A percentile compares a stretch with the other conserved stretches of the same genome.
Evolutionary conservation across 2,797 vertebrate species (phyloP).

Genomic region (Ptychobarbus kaznakovi): DNA sequence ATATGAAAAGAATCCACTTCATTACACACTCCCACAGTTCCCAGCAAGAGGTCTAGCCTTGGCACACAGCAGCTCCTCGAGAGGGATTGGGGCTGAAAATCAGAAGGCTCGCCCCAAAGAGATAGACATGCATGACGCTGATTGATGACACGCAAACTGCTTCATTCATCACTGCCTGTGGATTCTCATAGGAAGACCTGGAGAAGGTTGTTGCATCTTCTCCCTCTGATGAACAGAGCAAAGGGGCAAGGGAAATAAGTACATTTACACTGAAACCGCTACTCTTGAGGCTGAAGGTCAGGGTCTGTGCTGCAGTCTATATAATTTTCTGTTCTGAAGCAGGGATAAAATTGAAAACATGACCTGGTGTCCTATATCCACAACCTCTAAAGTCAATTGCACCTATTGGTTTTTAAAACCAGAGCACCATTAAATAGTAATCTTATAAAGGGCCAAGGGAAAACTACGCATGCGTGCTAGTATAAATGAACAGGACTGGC

Average conservation of each 20-base stretch:
- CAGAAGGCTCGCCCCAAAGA: constrained; percentile 1
- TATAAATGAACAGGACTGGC: neutral
- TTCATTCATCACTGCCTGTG: constrained; percentile 72
- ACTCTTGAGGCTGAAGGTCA: constrained; percentile 23
- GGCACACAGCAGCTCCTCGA: neutral
- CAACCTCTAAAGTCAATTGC: constrained; percentile 10
- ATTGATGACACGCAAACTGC: constrained; percentile 72
- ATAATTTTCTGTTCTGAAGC: neutral
- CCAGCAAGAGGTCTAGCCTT: neutral
- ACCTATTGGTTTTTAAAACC: neutral
- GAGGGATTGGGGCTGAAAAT: constrained; percentile 9
- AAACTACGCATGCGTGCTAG: neutral
- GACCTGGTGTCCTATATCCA: constrained; percentile 5
- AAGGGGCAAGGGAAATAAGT: constrained; percentile 8
- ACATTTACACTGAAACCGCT: constrained; percentile 1
- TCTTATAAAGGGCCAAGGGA: neutral
- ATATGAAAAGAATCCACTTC: constrained; percentile 15
- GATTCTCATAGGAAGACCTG: constrained; percentile 54
- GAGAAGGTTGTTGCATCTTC: constrained; percentile 56
- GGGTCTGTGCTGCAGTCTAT: neutral
- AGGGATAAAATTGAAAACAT: neutral
- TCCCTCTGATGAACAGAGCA: constrained; percentile 48
- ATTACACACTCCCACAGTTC: constrained; percentile 15
- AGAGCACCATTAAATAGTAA: neutral
- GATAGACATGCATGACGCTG: constrained; percentile 53